Conservation (phyloP, 2,888 invertebrate species). For the Caenorhabditis uteleia region DNA sequence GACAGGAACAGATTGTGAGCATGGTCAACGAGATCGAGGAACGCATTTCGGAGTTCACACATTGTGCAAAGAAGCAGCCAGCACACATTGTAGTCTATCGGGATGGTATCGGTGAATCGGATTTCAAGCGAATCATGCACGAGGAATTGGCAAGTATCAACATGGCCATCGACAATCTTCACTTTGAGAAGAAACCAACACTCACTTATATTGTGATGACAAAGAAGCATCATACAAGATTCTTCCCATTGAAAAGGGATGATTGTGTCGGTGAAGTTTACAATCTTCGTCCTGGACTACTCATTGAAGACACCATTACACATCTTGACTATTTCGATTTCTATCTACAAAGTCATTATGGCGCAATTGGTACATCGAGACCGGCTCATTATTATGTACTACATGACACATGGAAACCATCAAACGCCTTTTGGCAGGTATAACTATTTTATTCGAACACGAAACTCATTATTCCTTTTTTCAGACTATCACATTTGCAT, state of each 20-base stretch:
- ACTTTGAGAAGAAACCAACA: too few species aligned
- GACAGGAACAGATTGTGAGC: too few species aligned
- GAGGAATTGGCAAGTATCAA: too few species aligned
- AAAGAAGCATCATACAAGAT: slow-evolving; percentile 27
- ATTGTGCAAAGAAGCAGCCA: too few species aligned
- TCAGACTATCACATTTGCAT: slow-evolving; percentile 75
- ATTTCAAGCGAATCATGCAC: too few species aligned
- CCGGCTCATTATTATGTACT: slow-evolving; percentile 83
- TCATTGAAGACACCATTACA: slow-evolving; percentile 57
- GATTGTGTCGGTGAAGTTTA: background rate
- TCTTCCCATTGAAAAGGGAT: slow-evolving; percentile 17
- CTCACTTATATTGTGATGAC: slow-evolving; percentile 29
- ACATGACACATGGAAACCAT: slow-evolving; percentile 80
- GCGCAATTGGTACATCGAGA: slow-evolving; percentile 63
- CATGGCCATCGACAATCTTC: too few species aligned
- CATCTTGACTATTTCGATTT: slow-evolving; percentile 50
- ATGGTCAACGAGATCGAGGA: background rate
- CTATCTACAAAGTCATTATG: slow-evolving; percentile 57
- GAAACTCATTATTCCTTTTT: slow-evolving; percentile 2
- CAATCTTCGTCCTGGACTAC: slow-evolving; percentile 59
- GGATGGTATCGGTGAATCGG: too few species aligned
- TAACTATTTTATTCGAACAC: slow-evolving; percentile 76
- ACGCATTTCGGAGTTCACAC: too few species aligned
- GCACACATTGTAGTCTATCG: too few species aligned
- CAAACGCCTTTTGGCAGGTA: slow-evolving; percentile 80